phyloP scores from a whole-genome alignment of 2,113 vertebrate species.

The Centrocercus urophasianus region DNA sequence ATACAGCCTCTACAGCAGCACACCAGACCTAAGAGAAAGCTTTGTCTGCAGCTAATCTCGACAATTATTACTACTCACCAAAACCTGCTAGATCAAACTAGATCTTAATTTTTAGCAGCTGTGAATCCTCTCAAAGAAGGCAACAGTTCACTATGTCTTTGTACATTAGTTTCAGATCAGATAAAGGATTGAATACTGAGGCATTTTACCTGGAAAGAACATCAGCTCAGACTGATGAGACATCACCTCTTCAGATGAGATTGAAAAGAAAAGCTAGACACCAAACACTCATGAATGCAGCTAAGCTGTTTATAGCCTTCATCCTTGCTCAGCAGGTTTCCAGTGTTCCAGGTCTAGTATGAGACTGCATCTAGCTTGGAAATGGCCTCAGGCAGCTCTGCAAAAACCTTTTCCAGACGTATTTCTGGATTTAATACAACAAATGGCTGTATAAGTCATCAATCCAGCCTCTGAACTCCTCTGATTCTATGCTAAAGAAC shows the following conservation, averaged over 20 bases:
- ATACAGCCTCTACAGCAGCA: not conserved
- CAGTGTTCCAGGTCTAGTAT: slow-evolving; percentile 10
- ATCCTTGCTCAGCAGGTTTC: slow-evolving; percentile 48
- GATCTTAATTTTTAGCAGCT: not conserved
- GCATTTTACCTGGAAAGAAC: not conserved
- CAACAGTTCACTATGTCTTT: not conserved
- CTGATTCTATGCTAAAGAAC: not conserved
- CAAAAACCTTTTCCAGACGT: slow-evolving; percentile 27
- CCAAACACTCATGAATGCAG: not conserved
- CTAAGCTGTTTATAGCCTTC: not conserved
- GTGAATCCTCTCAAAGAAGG: not conserved
- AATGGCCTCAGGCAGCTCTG: not conserved
- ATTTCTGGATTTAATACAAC: not conserved
- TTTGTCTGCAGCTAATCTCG: not conserved
- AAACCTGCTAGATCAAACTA: not conserved
- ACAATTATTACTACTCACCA: not conserved
- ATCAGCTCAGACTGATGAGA: not conserved
- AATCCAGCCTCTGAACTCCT: not conserved
- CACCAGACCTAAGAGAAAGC: not conserved
- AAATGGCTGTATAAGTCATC: not conserved
- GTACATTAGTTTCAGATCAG: not conserved
- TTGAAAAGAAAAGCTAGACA: not conserved
- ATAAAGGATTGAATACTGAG: not conserved
- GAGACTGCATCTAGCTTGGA: not conserved
- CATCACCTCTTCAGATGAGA: not conserved